phyloP scores from a whole-genome alignment of 30 jellyfish, hydroid and myxozoan genomes.

The Chironex yamaguchii region DNA sequence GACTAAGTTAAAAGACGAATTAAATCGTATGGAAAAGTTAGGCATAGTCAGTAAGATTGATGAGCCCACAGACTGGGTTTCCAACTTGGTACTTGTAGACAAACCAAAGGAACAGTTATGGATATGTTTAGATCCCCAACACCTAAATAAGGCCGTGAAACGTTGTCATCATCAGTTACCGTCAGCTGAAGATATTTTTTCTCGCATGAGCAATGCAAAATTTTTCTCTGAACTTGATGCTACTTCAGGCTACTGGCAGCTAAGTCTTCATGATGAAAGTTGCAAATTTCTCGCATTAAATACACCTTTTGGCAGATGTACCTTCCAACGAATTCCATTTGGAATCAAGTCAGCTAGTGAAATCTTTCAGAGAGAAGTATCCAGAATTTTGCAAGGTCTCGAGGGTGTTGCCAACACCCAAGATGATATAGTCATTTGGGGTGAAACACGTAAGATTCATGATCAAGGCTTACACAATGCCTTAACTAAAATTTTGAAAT shows the following conservation, averaged over 20 bases:
- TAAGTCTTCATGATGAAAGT: constrained; percentile 46
- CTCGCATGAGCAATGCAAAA: constrained; percentile 74
- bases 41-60: constrained; percentile 53
- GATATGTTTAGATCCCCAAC: constrained; percentile 36
- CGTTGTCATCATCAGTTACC: constrained; percentile 36
- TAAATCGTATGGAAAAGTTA: constrained; percentile 54
- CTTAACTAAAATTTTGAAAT: constrained; percentile 4
- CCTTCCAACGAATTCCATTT: constrained; percentile 22
- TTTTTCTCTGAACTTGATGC: constrained; percentile 61
- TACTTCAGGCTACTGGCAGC: constrained; percentile 57
- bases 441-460: background rate
- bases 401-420: constrained; percentile 33
- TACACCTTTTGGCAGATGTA: constrained; percentile 56
- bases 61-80: constrained; percentile 88
- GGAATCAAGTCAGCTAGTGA: constrained; percentile 60
- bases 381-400: constrained; percentile 18
- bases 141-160: constrained; percentile 43
- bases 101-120: constrained; percentile 70
- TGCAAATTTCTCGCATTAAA: constrained; percentile 49
- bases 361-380: background rate
- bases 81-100: constrained; percentile 46
- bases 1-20: constrained; percentile 56
- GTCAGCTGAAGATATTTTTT: constrained; percentile 42
- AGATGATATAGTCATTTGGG: constrained; percentile 66
- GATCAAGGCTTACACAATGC: background rate